These are phyloP conservation scores for Cheilosia scutellata DNA, from an alignment of 2,888 invertebrate genomes.

Conservation along the genomic window DNA sequence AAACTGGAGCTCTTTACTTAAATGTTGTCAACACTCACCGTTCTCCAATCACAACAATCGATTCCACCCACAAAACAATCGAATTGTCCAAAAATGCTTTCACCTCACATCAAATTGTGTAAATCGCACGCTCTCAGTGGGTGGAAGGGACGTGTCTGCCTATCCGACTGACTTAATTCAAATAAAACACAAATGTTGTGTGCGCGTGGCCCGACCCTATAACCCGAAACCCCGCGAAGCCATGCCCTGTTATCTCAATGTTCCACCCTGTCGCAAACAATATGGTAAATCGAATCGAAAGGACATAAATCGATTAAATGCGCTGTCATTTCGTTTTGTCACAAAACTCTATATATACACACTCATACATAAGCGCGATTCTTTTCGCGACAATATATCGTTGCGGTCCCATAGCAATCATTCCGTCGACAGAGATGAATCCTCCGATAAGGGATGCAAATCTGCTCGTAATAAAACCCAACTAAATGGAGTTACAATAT, in stretches of 20 bases:
- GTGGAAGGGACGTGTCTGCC: neutral
- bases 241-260: slow-evolving; percentile 65
- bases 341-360: slow-evolving; percentile 75
- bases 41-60: neutral
- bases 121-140: slow-evolving; percentile 22
- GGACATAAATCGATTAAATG: slow-evolving; percentile 82
- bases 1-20: too few species aligned
- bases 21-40: neutral
- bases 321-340: slow-evolving; percentile 82
- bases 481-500: slow-evolving; percentile 48
- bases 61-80: slow-evolving; percentile 29
- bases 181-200: slow-evolving; percentile 53
- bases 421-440: slow-evolving; percentile 62
- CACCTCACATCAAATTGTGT: slow-evolving; percentile 18
- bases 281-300: slow-evolving; percentile 77
- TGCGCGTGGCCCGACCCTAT: slow-evolving; percentile 64
- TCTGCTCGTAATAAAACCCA: slow-evolving; percentile 65
- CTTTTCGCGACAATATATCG: slow-evolving; percentile 33
- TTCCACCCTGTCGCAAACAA: slow-evolving; percentile 74
- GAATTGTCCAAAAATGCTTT: slow-evolving; percentile 57
- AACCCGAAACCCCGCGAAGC: slow-evolving; percentile 14
- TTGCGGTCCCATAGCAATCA: slow-evolving; percentile 1
- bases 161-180: slow-evolving; percentile 36
- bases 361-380: slow-evolving; percentile 36
- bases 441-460: slow-evolving; percentile 76